phyloP scores from a whole-genome alignment of 2,797 vertebrate genomes.

The Nasua narica region DNA sequence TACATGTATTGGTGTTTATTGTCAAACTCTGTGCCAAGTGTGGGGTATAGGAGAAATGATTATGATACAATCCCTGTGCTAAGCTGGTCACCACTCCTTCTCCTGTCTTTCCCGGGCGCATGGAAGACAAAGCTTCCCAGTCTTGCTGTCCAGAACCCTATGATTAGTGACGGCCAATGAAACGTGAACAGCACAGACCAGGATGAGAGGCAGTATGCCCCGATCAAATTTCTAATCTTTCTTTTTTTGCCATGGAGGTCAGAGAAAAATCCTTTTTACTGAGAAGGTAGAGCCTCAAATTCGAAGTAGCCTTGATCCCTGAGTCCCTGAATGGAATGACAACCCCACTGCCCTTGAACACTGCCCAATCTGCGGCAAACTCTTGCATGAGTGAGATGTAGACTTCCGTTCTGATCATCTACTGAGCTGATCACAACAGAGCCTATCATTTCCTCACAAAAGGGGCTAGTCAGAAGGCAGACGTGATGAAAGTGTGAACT shows the following conservation, averaged over 20 bases:
- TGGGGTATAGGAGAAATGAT: neutral
- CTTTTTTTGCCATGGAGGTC: neutral
- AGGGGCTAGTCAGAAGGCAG: neutral
- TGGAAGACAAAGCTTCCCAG: neutral
- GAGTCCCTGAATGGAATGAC: neutral
- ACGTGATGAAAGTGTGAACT: neutral
- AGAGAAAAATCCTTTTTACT: neutral
- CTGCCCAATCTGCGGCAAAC: neutral
- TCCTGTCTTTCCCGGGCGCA: neutral
- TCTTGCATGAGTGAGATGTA: neutral
- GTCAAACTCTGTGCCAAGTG: neutral
- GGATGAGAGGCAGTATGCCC: neutral
- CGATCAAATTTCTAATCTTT: neutral
- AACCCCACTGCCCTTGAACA: neutral
- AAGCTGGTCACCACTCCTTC: neutral
- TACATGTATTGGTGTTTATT: neutral
- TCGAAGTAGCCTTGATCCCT: neutral
- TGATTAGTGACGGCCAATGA: neutral
- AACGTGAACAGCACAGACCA: neutral
- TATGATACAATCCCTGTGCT: neutral
- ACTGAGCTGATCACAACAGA: neutral
- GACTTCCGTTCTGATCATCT: neutral
- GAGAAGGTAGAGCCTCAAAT: neutral
- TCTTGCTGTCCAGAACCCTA: neutral
- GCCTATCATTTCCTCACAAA: neutral